phyloP scores from a whole-genome alignment of 1,140 invertebrate genomes.

The Drosophila seguyi region DNA sequence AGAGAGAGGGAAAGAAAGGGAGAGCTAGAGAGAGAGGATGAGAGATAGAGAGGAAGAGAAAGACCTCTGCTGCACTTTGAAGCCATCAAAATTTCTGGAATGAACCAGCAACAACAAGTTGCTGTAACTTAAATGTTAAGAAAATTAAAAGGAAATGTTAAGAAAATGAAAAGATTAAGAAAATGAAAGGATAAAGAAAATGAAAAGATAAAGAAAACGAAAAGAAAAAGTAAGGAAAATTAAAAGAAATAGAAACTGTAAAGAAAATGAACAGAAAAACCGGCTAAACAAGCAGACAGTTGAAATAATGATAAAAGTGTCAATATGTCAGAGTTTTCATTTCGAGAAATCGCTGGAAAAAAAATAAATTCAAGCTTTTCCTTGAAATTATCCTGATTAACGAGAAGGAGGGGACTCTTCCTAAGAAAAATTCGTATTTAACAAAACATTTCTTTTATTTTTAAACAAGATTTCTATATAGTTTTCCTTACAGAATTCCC shows the following conservation, averaged over 20 bases:
- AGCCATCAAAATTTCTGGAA: background rate
- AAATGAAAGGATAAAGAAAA: too few species aligned
- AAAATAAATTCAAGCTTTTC: background rate
- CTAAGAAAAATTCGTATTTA: too few species aligned
- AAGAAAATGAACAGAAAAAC: background rate
- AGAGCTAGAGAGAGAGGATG: too few species aligned
- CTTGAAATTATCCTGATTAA: background rate
- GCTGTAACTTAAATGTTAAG: conserved; percentile 5
- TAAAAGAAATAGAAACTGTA: too few species aligned
- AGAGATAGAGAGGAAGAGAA: too few species aligned
- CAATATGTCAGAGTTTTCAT: background rate
- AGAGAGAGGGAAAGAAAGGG: background rate
- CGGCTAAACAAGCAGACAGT: background rate
- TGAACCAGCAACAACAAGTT: conserved; percentile 40
- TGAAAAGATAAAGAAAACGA: background rate
- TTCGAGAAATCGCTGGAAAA: background rate
- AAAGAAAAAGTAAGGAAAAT: background rate
- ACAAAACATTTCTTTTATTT: too few species aligned
- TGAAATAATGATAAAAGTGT: background rate
- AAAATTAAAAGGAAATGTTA: background rate
- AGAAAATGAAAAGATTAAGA: background rate
- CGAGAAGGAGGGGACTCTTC: background rate
- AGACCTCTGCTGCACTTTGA: background rate
- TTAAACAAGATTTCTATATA: too few species aligned
- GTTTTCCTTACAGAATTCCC: too few species aligned